Conservation (phyloP, 2,797 vertebrate genomes). For the Arctocebus calabarensis region DNA sequence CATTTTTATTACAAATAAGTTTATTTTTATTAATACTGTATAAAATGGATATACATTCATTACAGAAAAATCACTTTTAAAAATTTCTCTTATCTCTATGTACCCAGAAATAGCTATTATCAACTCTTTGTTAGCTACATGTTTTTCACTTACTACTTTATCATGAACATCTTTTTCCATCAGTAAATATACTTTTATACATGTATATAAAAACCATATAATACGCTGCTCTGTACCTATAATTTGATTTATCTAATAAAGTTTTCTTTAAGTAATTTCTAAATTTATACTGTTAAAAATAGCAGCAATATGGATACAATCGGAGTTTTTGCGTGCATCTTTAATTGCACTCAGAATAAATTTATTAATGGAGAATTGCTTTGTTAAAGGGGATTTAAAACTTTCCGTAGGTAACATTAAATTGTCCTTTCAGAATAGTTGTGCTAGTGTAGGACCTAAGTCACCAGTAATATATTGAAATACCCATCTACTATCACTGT, state of each 20-base stretch:
- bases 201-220: background rate
- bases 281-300: conserved; percentile 38
- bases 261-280: background rate
- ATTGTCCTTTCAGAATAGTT: background rate
- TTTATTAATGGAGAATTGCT: conserved; percentile 14
- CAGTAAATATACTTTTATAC: background rate
- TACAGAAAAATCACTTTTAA: background rate
- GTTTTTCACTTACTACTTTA: conserved; percentile 33
- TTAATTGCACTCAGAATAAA: conserved; percentile 38
- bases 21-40: background rate
- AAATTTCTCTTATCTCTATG: background rate
- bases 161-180: background rate
- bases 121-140: background rate
- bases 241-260: background rate
- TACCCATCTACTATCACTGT: background rate
- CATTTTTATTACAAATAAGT: background rate
- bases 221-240: background rate
- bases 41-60: background rate
- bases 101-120: background rate
- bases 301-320: background rate
- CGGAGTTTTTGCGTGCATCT: background rate
- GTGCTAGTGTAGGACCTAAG: background rate
- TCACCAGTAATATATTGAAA: conserved; percentile 13
- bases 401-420: conserved; percentile 5
- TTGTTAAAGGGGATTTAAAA: background rate